phyloP scores from a whole-genome alignment of 2,888 invertebrate species.

The Morpho achilles region DNA sequence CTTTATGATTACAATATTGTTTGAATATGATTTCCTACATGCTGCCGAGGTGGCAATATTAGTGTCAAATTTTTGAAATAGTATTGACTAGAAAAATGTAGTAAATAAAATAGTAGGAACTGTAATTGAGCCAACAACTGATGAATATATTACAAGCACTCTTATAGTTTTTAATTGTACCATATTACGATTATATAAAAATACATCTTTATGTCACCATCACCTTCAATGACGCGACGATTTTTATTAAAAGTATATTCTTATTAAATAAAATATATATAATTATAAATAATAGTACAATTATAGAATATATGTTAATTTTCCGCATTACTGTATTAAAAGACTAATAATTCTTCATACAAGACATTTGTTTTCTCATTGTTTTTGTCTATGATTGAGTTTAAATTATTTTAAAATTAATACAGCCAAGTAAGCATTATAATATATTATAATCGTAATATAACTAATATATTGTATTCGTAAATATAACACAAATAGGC shows the following conservation, averaged over 20 bases:
- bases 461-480: too few relatives aligned
- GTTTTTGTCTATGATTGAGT: too few relatives aligned
- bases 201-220: slow-evolving; percentile 23
- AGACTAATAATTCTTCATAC: too few relatives aligned
- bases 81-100: neutral
- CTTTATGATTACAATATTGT: neutral
- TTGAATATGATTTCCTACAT: slow-evolving; percentile 28
- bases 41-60: slow-evolving; percentile 73
- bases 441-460: too few relatives aligned
- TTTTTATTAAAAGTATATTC: slow-evolving; percentile 16
- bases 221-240: slow-evolving; percentile 26
- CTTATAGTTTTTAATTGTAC: neutral
- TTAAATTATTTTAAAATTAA: too few relatives aligned
- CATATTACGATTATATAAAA: slow-evolving; percentile 10
- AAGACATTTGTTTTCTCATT: too few relatives aligned
- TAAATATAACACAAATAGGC: too few relatives aligned
- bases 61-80: slow-evolving; percentile 50
- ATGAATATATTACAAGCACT: neutral
- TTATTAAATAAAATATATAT: neutral
- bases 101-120: neutral
- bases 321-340: too few relatives aligned
- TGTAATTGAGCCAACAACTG: neutral
- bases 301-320: too few relatives aligned
- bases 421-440: too few relatives aligned
- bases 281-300: neutral